A percentile compares a stretch with the other conserved stretches of the same genome.
phyloP scores from a whole-genome alignment of 2,888 invertebrate genomes.

The Oxycera nigricornis region DNA sequence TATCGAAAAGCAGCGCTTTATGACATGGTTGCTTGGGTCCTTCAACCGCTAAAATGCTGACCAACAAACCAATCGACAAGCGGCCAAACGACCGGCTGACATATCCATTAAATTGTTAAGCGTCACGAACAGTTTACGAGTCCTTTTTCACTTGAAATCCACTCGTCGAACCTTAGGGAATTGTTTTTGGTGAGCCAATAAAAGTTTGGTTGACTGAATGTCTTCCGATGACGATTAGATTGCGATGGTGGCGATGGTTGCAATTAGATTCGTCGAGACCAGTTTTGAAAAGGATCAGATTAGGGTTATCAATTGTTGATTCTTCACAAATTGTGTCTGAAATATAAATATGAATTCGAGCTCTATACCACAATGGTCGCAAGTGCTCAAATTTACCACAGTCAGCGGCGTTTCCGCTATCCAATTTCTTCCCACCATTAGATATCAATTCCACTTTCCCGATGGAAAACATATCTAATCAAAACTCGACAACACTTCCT shows the following conservation, averaged over 20 bases:
- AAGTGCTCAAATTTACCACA: too few relatives aligned
- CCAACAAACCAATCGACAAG: constrained; percentile 2
- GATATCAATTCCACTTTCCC: too few relatives aligned
- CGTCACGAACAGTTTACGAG: constrained; percentile 35
- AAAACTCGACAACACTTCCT: not conserved
- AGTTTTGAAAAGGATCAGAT: not conserved
- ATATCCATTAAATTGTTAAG: constrained; percentile 39
- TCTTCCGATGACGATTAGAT: constrained; percentile 6
- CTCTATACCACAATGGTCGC: too few relatives aligned
- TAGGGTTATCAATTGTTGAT: constrained; percentile 6
- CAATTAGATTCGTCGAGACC: too few relatives aligned
- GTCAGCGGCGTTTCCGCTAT: too few relatives aligned
- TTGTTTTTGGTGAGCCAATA: constrained; percentile 20
- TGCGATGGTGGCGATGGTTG: constrained; percentile 5
- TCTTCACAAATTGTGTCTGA: too few relatives aligned
- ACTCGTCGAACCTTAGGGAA: constrained; percentile 24
- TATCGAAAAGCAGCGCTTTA: constrained; percentile 2
- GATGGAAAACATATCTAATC: too few relatives aligned
- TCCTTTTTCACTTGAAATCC: constrained; percentile 30
- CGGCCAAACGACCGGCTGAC: constrained; percentile 31
- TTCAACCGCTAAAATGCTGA: constrained; percentile 21
- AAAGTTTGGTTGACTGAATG: constrained; percentile 17
- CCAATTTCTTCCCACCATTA: too few relatives aligned
- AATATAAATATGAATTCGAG: too few relatives aligned
- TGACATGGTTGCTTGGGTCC: not conserved